Evolutionary conservation across 2,888 invertebrate genomes (phyloP).

Genomic region (Nomada goodeniana): DNA sequence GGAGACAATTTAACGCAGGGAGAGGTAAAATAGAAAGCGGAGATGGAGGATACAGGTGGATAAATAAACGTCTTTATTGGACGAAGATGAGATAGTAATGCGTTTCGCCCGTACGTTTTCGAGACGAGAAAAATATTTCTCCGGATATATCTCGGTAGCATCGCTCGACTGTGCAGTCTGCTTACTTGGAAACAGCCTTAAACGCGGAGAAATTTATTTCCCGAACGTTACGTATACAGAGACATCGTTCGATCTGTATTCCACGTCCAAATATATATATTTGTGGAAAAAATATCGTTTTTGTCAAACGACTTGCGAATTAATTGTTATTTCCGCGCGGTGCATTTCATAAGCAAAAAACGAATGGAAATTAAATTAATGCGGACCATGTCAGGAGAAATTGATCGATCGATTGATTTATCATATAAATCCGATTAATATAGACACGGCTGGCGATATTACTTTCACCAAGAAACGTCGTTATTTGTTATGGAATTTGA

Average conservation of each 20-base stretch:
- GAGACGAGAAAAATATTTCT: constrained; percentile 43
- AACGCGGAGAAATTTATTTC: constrained; percentile 33
- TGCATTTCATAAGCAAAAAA: no score
- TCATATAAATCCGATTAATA: no score
- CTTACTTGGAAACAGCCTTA: constrained; percentile 15
- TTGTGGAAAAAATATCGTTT: not conserved
- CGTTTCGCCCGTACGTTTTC: constrained; percentile 43
- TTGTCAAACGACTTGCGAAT: no score
- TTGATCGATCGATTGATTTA: no score
- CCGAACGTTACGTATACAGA: not conserved
- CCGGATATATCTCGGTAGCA: constrained; percentile 7
- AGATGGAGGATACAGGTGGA: constrained; percentile 32
- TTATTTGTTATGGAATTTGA: no score
- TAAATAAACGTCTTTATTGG: constrained; percentile 57
- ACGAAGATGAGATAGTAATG: constrained; percentile 57
- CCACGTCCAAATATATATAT: not conserved
- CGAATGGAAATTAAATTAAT: no score
- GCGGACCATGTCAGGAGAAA: no score
- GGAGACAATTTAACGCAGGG: constrained; percentile 22
- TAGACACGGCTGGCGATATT: no score
- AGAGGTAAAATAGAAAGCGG: not conserved
- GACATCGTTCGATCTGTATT: not conserved
- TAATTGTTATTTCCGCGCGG: no score
- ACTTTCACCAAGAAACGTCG: no score
- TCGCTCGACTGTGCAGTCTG: not conserved